Evolutionary conservation across 2,113 vertebrate genomes (phyloP).

Genomic region (Eonycteris spelaea): DNA sequence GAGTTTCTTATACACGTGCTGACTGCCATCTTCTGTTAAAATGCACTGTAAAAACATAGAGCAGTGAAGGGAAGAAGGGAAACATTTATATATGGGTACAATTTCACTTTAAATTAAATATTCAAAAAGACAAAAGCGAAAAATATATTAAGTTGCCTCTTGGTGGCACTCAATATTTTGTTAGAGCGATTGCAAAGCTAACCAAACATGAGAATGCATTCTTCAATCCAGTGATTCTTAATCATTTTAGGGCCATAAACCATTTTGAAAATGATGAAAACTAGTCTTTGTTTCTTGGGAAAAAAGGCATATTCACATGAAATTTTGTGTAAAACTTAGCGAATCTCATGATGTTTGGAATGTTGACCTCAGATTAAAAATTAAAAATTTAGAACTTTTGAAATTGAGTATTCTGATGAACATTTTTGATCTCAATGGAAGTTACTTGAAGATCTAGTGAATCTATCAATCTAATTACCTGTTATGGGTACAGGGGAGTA

Average conservation of each 20-base stretch:
- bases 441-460: neutral
- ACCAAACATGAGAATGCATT: neutral
- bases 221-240: neutral
- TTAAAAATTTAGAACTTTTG: neutral
- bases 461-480: neutral
- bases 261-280: neutral
- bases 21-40: conserved; percentile 86
- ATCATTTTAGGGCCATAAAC: neutral
- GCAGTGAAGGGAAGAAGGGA: neutral
- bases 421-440: neutral
- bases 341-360: neutral
- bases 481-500: neutral
- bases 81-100: neutral
- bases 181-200: neutral
- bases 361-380: neutral
- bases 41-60: conserved; percentile 82
- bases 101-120: neutral
- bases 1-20: conserved; percentile 88
- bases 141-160: conserved; percentile 37
- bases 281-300: neutral
- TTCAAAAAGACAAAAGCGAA: neutral
- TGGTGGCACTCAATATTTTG: conserved; percentile 32
- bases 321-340: neutral
- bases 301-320: neutral
- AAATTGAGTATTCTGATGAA: neutral